Evolutionary conservation across 2,888 invertebrate species (phyloP), one percentile per base, ranked within the genome.

Genomic region (Sacculina carcini): DNA sequence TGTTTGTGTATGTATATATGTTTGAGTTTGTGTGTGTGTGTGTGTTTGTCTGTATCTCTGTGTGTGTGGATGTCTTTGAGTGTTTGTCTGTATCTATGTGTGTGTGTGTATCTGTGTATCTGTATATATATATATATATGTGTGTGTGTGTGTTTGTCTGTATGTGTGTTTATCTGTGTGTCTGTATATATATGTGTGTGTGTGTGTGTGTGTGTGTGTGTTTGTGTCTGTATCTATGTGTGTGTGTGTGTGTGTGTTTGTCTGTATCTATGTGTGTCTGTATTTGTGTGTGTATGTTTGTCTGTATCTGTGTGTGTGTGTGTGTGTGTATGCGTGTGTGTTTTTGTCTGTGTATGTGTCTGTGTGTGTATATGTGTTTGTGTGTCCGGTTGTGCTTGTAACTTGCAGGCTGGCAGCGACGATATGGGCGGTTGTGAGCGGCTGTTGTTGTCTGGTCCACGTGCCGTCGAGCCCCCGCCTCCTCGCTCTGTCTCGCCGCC

Each of bases 401-500:
- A n/a, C 14, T 12, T 12, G 31, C 39, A 47, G 50, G 52, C 38
- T 36, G 38, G 32, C n/a, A n/a, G n/a, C 26, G 52, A 39, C 10
- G 14, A 38, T 21, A 39, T 16, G 12, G 31, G 50, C 24, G 24
- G 38, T 24, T 16, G 29, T 31, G 44, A 24, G 42, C 31, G 31
- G 34, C 16, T 23, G 44, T 21, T 21, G 39, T 12, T 9, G 26
- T 29, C 79, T 75, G 59, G 83, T 74, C 79, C 1, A 80, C 79
- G 66, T 83, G 82, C 47, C 76, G 72, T 10, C 55, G 55, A 46
- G 75, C 76, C 62, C 75, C 75, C 3, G 77, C 78, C 21, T 58
- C 58, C 3, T 75, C 79, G 62, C 85, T 86, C 59, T 85, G 80
- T 60, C 85, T 86, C 54, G 86, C 69, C 1, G 84, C 82, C 7